phyloP scores from a whole-genome alignment of 2,113 vertebrate genomes.

The Cavia porcellus region DNA sequence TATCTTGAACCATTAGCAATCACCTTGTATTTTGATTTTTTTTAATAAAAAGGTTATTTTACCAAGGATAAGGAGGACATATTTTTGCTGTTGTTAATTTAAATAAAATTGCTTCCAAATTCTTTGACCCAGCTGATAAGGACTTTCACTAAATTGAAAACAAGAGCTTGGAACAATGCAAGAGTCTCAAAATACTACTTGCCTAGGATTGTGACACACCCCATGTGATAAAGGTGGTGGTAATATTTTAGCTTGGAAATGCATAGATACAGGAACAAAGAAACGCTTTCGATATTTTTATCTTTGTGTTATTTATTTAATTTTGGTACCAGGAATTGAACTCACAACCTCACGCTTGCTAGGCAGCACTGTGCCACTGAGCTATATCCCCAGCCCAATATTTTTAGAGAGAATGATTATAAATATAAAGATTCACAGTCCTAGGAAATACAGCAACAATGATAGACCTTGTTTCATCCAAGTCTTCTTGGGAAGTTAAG shows the following conservation, averaged over 20 bases:
- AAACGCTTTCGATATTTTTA: slow-evolving; percentile 33
- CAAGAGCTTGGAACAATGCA: not conserved
- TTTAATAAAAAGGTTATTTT: not conserved
- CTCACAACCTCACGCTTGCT: no score
- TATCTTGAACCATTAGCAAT: slow-evolving; percentile 33
- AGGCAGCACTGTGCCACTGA: no score
- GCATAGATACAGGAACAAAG: not conserved
- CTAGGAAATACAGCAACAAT: not conserved
- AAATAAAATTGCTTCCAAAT: slow-evolving; percentile 49
- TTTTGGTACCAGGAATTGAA: no score
- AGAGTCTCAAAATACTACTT: not conserved
- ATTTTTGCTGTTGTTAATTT: slow-evolving; percentile 32
- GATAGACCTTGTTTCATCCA: not conserved
- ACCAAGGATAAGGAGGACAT: not conserved
- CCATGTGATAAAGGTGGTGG: not conserved
- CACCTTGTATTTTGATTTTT: not conserved
- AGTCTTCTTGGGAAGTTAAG: slow-evolving; percentile 28
- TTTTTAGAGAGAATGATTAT: slow-evolving; percentile 46
- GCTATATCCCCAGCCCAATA: not conserved
- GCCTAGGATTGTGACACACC: not conserved
- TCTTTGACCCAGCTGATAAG: not conserved
- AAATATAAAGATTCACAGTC: not conserved
- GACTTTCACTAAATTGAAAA: not conserved
- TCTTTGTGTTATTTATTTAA: not conserved
- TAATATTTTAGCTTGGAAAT: slow-evolving; percentile 44